Conservation (phyloP, 2,113 vertebrate genomes). For the Saiga tatarica region DNA sequence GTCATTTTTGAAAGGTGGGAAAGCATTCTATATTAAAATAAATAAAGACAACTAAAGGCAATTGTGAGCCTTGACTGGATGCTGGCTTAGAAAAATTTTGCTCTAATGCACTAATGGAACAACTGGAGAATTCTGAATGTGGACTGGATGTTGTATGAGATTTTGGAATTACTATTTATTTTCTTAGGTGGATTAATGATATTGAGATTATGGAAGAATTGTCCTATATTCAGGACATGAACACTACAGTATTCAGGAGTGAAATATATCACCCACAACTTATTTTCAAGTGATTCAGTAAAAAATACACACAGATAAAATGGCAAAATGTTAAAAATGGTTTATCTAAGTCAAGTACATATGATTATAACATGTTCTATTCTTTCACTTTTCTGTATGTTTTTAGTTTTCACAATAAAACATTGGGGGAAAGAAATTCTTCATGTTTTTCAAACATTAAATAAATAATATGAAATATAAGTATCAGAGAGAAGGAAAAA, state of each 20-base stretch:
- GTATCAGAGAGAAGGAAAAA: neutral
- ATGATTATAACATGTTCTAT: neutral
- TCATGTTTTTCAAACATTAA: constrained; percentile 12
- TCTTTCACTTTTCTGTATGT: neutral
- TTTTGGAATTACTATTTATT: constrained; percentile 15
- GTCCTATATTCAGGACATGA: neutral
- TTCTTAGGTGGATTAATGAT: neutral
- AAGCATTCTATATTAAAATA: constrained; percentile 5
- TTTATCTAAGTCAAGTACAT: neutral
- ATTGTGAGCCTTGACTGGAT: neutral
- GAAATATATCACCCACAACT: neutral
- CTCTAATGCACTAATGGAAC: neutral
- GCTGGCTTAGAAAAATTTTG: neutral
- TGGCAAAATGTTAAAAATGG: constrained; percentile 12
- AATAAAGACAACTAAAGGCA: neutral
- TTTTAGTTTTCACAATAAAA: constrained; percentile 16
- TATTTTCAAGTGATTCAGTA: constrained; percentile 6
- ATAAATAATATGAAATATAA: neutral
- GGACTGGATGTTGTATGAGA: neutral
- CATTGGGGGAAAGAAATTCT: neutral
- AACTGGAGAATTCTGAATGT: neutral
- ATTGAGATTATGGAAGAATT: neutral
- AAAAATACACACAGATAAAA: neutral
- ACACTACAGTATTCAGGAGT: neutral
- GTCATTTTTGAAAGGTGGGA: neutral